These are phyloP conservation scores for Cephalopholis sonnerati DNA, from an alignment of 2,113 vertebrate species.

Conservation along the genomic window DNA sequence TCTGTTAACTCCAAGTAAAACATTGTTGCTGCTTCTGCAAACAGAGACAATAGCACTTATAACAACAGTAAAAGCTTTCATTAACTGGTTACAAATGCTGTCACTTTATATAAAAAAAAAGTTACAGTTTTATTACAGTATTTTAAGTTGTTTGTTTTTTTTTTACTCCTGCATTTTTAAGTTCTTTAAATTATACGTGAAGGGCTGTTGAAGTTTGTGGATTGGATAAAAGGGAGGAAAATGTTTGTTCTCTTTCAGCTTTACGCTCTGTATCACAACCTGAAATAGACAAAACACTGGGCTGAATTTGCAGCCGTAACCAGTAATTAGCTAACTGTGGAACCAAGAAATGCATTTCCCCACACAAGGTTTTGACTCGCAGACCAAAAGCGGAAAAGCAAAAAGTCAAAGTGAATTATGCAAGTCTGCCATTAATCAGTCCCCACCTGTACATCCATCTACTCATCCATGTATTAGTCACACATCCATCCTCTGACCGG, in stretches of 20 bases:
- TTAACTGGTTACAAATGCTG: not conserved
- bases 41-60: not conserved
- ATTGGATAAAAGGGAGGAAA: conserved; percentile 30
- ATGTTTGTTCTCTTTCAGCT: conserved; percentile 39
- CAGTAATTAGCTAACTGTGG: conserved; percentile 73
- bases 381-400: conserved; percentile 23
- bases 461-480: not conserved
- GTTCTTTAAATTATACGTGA: conserved; percentile 6
- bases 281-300: conserved; percentile 69
- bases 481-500: conserved; percentile 1
- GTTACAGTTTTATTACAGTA: not conserved
- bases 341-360: conserved; percentile 67
- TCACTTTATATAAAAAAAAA: not conserved
- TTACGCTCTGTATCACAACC: conserved; percentile 57
- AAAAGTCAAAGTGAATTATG: conserved; percentile 13
- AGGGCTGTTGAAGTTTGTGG: not conserved
- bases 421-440: conserved; percentile 29
- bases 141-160: not conserved
- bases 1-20: not conserved
- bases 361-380: conserved; percentile 46
- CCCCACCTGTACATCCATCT: conserved; percentile 3
- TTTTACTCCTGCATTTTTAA: not conserved
- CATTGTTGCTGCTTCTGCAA: not conserved
- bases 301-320: conserved; percentile 62
- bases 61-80: not conserved